Percentiles rank a stretch among this genome's conserved stretches.
phyloP scores from a whole-genome alignment of 1,140 invertebrate species.

The Heliconius himera region DNA sequence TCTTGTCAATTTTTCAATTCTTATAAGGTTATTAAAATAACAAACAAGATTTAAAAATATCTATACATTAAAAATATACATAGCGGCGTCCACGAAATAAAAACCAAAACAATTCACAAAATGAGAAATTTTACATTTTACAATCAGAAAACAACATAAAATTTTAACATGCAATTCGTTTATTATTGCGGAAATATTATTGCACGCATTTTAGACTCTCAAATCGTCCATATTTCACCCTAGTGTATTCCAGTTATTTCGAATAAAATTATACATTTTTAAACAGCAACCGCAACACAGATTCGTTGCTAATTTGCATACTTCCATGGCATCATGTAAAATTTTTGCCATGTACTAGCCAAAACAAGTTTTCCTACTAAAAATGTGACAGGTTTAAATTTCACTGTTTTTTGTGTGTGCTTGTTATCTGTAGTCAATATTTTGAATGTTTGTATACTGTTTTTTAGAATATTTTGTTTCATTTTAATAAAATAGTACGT shows the following conservation, averaged over 20 bases:
- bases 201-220: slow-evolving; percentile 24
- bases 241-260: slow-evolving; percentile 30
- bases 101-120: slow-evolving; percentile 40
- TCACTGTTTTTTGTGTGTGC: not conserved
- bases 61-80: too few relatives aligned
- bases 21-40: too few relatives aligned
- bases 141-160: slow-evolving; percentile 16
- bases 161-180: slow-evolving; percentile 36
- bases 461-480: too few relatives aligned
- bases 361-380: not conserved
- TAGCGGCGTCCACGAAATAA: slow-evolving; percentile 19
- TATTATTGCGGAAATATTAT: slow-evolving; percentile 30
- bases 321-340: not conserved
- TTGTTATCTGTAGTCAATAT: not conserved
- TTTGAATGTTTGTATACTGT: too few relatives aligned
- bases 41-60: too few relatives aligned
- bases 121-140: slow-evolving; percentile 27
- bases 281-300: not conserved
- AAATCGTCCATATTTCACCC: slow-evolving; percentile 33
- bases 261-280: slow-evolving; percentile 24
- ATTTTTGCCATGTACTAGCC: not conserved
- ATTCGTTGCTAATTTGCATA: not conserved
- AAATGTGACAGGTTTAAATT: not conserved
- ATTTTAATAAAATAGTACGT: too few relatives aligned
- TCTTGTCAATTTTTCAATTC: too few relatives aligned